A percentile compares a stretch with the other conserved stretches of the same genome.
These are phyloP conservation scores for Hydropsyche betteni DNA, from an alignment of 2,888 invertebrate species.

Conservation along the genomic window DNA sequence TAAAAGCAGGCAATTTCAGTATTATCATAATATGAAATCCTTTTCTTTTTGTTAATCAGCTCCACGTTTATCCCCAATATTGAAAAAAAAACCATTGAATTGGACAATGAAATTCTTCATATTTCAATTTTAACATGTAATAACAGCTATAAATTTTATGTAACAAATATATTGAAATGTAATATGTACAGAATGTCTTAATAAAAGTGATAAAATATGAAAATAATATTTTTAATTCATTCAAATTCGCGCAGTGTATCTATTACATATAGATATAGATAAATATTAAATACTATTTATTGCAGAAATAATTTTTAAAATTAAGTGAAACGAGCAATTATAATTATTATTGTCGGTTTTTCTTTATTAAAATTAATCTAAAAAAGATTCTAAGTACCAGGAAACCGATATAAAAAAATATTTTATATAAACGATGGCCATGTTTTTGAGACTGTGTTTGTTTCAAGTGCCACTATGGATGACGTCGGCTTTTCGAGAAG, in stretches of 20 bases:
- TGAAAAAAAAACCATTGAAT: slow-evolving; percentile 14
- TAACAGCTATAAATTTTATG: slow-evolving; percentile 51
- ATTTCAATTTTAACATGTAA: slow-evolving; percentile 44
- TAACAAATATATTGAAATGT: slow-evolving; percentile 50
- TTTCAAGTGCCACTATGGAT: slow-evolving; percentile 28
- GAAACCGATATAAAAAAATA: slow-evolving; percentile 28
- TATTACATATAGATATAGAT: too few species aligned
- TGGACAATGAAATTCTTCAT: slow-evolving; percentile 26
- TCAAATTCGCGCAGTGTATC: too few species aligned
- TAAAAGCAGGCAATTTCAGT: neutral
- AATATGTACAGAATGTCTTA: slow-evolving; percentile 52
- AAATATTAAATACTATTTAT: too few species aligned
- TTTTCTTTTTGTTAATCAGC: neutral
- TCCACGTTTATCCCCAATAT: neutral
- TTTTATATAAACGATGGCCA: neutral
- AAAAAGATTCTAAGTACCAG: too few species aligned
- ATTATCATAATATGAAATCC: neutral
- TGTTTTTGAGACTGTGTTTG: neutral
- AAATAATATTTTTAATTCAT: neutral
- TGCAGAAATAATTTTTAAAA: too few species aligned
- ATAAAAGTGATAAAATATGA: slow-evolving; percentile 49
- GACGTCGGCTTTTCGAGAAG: slow-evolving; percentile 35
- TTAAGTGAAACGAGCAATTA: too few species aligned
- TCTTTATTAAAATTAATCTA: too few species aligned
- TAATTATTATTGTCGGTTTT: too few species aligned